Conservation (phyloP, 2,888 invertebrate species). For the Trichopoda pennipes region DNA sequence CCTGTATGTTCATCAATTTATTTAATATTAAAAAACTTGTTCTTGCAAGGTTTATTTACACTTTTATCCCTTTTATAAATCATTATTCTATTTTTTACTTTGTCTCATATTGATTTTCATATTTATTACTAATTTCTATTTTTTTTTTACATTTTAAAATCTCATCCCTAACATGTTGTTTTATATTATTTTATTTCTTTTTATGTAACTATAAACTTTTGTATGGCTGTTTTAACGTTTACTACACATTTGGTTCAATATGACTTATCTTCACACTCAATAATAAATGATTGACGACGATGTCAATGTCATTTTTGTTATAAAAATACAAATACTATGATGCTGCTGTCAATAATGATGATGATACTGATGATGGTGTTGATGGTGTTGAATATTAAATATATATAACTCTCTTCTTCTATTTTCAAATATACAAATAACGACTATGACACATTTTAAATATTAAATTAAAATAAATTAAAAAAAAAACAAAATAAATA, state of each 20-base stretch:
- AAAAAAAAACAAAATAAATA: slow-evolving; percentile 14
- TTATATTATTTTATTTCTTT: slow-evolving; percentile 18
- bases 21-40: not conserved
- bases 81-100: slow-evolving; percentile 20
- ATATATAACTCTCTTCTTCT: slow-evolving; percentile 33
- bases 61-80: slow-evolving; percentile 20
- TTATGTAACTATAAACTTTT: not conserved
- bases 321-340: slow-evolving; percentile 48
- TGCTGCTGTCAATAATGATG: slow-evolving; percentile 23
- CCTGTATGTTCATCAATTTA: not conserved
- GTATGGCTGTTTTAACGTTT: not conserved
- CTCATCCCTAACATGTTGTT: not conserved
- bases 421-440: slow-evolving; percentile 43
- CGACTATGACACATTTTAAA: slow-evolving; percentile 41
- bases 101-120: slow-evolving; percentile 56
- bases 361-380: slow-evolving; percentile 14
- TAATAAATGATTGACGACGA: slow-evolving; percentile 65
- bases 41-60: not conserved
- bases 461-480: slow-evolving; percentile 25
- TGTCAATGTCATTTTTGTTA: slow-evolving; percentile 56
- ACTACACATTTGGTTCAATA: slow-evolving; percentile 14
- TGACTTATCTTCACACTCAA: slow-evolving; percentile 37
- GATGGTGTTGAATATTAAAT: slow-evolving; percentile 27
- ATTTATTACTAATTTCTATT: slow-evolving; percentile 49
- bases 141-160: slow-evolving; percentile 34